Base-by-base conservation (phyloP, 2,888 invertebrate species). In the Papilio elwesi region DNA sequence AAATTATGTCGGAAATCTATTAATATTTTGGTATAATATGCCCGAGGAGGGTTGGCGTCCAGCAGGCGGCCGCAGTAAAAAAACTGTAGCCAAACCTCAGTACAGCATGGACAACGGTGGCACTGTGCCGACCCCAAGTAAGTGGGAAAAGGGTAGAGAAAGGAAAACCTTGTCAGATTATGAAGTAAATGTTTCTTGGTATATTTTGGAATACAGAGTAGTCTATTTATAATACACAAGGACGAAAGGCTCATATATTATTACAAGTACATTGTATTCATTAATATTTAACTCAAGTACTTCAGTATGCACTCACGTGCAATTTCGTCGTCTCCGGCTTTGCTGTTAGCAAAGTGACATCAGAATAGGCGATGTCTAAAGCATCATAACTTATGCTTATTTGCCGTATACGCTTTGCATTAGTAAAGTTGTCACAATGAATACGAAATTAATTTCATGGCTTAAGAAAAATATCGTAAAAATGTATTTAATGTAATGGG, bases 361-460 rank as follows among this genome's bases (percentile, higher is more conserved):
- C 38, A 38, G 15, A 53, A 63, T 63, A 63, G 10, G 47, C 63
- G 15, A 52, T 53, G 38, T 65, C 51, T 65, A 26, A 65, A 65
- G 65, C 49, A 49, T 26, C 36, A 51, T 67, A 38, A 67, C 53
- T 67, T 67, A 67, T 53, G 67, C 67, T 67, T 52, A 52, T 38
- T 67, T 43, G 43, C 52, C 57, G 51, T 10, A 53, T 9, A 55
- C 16, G 16, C 15, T 16, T 67, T 15, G 43, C 15, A 16, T 10
- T 9, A 6, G 10, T 43, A 15, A 13, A 43, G 62, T 51, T 6
- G 51, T 47, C 63, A 47, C 15, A 47, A n/a, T 47, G 63, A 47
- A 47, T 47, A 47, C 15, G 11, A n/a, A 63, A 63, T 63, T 63
- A 63, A 63, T 15, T 63, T 47, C 11, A 63, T 16, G 15, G 1